Conservation (phyloP, 2,888 invertebrate species). For the Drosophila greeni region DNA sequence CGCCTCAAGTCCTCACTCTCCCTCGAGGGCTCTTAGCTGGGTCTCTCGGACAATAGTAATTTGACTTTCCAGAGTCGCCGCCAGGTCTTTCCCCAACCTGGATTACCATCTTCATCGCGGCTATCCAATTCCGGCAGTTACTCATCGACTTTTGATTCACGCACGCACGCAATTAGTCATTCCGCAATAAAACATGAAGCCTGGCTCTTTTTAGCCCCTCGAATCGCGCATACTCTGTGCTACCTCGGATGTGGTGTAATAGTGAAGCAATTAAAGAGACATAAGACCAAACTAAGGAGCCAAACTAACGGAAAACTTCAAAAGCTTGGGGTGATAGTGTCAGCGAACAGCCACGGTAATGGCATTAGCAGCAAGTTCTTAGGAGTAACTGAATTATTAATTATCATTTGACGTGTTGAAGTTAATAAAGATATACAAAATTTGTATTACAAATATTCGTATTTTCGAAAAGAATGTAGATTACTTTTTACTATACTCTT, state of each 20-base stretch:
- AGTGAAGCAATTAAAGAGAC: constrained; percentile 20
- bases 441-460: no score
- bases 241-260: constrained; percentile 2
- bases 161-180: constrained; percentile 49
- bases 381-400: background rate
- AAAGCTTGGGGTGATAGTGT: constrained; percentile 15
- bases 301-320: constrained; percentile 34
- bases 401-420: background rate
- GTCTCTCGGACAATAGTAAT: constrained; percentile 13
- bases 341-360: background rate
- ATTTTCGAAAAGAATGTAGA: no score
- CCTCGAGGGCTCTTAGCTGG: constrained; percentile 1
- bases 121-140: constrained; percentile 24
- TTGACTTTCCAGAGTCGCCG: constrained; percentile 15
- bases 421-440: background rate
- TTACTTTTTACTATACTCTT: no score
- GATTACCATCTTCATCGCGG: constrained; percentile 15
- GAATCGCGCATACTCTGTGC: constrained; percentile 25
- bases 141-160: constrained; percentile 32
- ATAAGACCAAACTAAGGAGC: constrained; percentile 4
- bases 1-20: constrained; percentile 17
- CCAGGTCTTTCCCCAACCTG: constrained; percentile 25
- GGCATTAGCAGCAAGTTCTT: background rate
- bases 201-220: background rate
- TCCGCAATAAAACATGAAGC: constrained; percentile 1